A percentile compares a stretch with the other conserved stretches of the same genome.
Conservation (phyloP, 2,888 invertebrate species). For the Eulithis prunata region DNA sequence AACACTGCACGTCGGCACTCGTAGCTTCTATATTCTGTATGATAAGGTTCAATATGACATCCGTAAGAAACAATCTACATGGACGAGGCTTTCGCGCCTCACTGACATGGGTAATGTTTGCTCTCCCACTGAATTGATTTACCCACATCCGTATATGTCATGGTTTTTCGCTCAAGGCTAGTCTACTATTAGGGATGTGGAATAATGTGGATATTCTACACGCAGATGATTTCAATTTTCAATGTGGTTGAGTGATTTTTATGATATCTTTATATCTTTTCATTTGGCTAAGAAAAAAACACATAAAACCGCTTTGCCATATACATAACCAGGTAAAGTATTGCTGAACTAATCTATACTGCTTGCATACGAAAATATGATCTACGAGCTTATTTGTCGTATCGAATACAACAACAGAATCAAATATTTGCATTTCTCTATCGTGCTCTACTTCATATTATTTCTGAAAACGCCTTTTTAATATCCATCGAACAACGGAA, state of each 20-base stretch:
- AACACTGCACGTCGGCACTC: slow-evolving; percentile 58
- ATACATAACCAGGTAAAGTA: no score
- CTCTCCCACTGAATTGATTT: slow-evolving; percentile 71
- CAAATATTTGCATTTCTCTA: no score
- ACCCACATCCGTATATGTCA: slow-evolving; percentile 78
- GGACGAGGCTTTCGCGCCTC: slow-evolving; percentile 51
- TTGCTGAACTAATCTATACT: no score
- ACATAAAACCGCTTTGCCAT: no score
- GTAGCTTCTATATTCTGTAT: slow-evolving; percentile 65
- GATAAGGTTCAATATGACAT: slow-evolving; percentile 69
- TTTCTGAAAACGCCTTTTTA: slow-evolving; percentile 20
- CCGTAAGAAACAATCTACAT: slow-evolving; percentile 62
- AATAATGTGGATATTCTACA: slow-evolving; percentile 50
- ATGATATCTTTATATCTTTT: not conserved
- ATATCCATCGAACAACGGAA: slow-evolving; percentile 25
- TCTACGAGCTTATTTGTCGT: not conserved
- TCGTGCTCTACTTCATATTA: not conserved
- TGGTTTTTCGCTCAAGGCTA: slow-evolving; percentile 60
- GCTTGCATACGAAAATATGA: no score
- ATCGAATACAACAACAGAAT: not conserved
- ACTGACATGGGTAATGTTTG: slow-evolving; percentile 76
- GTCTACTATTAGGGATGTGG: slow-evolving; percentile 54
- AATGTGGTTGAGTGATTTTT: slow-evolving; percentile 24
- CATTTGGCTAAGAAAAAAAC: no score
- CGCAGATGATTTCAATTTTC: slow-evolving; percentile 39